Conservation (phyloP, 1,140 invertebrate species). For the Chrysoperla carnea region DNA sequence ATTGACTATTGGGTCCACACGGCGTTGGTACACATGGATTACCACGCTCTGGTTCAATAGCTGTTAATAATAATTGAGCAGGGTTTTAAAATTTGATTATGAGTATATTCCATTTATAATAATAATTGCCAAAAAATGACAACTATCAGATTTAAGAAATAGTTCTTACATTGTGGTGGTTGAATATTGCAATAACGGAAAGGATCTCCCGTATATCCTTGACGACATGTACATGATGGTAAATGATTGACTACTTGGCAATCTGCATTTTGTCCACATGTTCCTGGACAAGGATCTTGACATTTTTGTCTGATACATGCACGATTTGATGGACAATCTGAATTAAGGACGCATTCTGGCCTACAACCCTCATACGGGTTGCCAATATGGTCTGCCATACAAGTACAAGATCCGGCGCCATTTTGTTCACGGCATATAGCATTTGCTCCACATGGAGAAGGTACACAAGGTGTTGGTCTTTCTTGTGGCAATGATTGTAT, state of each 20-base stretch:
- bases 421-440: constrained; percentile 41
- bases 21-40: constrained; percentile 62
- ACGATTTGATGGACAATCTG: constrained; percentile 57
- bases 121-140: constrained; percentile 1
- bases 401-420: constrained; percentile 43
- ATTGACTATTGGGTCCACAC: constrained; percentile 64
- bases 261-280: constrained; percentile 59
- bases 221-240: constrained; percentile 56
- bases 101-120: background rate
- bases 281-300: constrained; percentile 62
- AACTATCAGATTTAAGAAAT: constrained; percentile 13
- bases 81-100: too few species aligned
- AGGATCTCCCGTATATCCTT: constrained; percentile 60
- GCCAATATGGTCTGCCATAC: constrained; percentile 45
- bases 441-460: constrained; percentile 48
- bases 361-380: constrained; percentile 56
- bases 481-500: constrained; percentile 16
- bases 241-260: constrained; percentile 65
- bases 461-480: constrained; percentile 31
- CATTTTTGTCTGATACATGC: constrained; percentile 70
- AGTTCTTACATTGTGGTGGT: constrained; percentile 31
- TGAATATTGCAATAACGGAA: constrained; percentile 53
- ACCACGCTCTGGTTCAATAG: constrained; percentile 23
- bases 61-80: constrained; percentile 7
- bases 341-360: constrained; percentile 58